A percentile compares a stretch with the other conserved stretches of the same genome.
Conservation (phyloP, 1,140 invertebrate species). For the Lutraria rhynchaena region DNA sequence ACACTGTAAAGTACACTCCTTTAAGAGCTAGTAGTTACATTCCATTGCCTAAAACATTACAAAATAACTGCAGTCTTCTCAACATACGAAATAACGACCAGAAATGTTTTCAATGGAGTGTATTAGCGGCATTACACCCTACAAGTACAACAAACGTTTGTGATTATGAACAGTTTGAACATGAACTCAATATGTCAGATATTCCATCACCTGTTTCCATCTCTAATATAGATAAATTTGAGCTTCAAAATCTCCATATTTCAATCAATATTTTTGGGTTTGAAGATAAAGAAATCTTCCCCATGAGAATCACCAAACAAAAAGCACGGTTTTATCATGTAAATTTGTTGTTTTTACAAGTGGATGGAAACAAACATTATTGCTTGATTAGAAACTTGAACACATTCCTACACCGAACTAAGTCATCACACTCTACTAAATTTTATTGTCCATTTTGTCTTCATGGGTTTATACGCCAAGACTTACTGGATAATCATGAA, state of each 20-base stretch:
- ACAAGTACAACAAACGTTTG: background rate
- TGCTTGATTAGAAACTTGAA: constrained; percentile 20
- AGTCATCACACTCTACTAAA: background rate
- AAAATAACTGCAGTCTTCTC: background rate
- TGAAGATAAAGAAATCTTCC: background rate
- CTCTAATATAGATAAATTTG: background rate
- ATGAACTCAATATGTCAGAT: constrained; percentile 18
- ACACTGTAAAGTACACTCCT: constrained; percentile 5
- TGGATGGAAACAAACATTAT: background rate
- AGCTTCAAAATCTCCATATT: background rate
- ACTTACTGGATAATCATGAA: background rate
- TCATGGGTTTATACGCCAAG: background rate
- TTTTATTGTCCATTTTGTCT: constrained; percentile 11
- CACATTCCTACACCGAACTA: background rate
- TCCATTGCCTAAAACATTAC: background rate
- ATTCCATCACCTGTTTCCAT: background rate
- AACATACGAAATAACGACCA: too few relatives aligned
- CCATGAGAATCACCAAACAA: constrained; percentile 1
- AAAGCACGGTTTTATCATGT: background rate
- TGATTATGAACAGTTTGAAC: constrained; percentile 33
- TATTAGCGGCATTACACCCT: background rate
- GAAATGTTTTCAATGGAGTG: background rate
- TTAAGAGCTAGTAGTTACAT: constrained; percentile 16
- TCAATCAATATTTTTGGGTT: constrained; percentile 1
- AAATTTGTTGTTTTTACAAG: background rate